Evolutionary conservation across 2,113 vertebrate genomes (phyloP).

Genomic region (Pseudolaguvia tuberculata): DNA sequence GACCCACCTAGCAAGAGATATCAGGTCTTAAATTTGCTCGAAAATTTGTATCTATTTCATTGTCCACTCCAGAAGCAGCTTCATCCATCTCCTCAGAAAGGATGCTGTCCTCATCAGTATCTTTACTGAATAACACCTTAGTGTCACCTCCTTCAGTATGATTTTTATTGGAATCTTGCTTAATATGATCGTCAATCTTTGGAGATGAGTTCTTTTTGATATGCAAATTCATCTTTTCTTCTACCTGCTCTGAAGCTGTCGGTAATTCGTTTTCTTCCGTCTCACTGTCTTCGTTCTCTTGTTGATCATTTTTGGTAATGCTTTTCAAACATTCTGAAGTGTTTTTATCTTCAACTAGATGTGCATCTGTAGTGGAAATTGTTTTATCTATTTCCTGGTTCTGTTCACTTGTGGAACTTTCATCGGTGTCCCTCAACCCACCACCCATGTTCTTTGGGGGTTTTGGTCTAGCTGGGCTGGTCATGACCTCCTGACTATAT

Average conservation of each 20-base stretch:
- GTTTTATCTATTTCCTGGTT: not conserved
- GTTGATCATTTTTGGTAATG: slow-evolving; percentile 41
- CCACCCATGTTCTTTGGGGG: not conserved
- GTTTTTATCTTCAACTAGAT: not conserved
- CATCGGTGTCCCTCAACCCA: not conserved
- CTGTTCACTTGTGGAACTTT: slow-evolving; percentile 9
- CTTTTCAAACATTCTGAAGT: not conserved
- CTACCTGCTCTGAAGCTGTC: slow-evolving; percentile 27
- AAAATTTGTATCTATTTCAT: not conserved
- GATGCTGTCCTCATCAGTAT: not conserved
- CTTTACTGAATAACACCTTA: not conserved
- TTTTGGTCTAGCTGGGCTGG: slow-evolving; percentile 23
- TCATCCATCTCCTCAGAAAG: not conserved
- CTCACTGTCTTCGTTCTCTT: slow-evolving; percentile 30
- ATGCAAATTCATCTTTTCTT: not conserved
- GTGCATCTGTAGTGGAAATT: not conserved
- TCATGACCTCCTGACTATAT: slow-evolving; percentile 4
- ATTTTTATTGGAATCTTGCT: slow-evolving; percentile 2
- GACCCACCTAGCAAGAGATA: slow-evolving; percentile 19
- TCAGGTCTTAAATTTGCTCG: not conserved
- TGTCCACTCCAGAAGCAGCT: not conserved
- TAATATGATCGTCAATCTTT: not conserved
- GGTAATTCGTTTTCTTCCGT: slow-evolving; percentile 9
- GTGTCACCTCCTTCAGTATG: not conserved
- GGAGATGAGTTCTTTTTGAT: not conserved